Conservation (phyloP, 2,113 vertebrate genomes). For the Microcebus jonahi region DNA sequence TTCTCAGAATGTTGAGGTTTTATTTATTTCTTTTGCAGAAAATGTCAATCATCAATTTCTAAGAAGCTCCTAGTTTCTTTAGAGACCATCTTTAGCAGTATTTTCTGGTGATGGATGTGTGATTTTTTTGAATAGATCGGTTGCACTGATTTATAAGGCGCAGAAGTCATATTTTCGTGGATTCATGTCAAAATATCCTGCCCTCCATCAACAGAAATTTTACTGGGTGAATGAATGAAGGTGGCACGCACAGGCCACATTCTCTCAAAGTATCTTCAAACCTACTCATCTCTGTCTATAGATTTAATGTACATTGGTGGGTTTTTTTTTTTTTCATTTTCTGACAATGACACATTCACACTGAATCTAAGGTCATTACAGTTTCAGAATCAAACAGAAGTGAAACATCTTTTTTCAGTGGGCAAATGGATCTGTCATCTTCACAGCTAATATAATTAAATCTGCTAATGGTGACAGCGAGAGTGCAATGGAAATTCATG, state of each 20-base stretch:
- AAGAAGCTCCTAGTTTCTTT: background rate
- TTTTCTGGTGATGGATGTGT: background rate
- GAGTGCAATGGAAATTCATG: background rate
- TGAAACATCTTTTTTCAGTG: constrained; percentile 38
- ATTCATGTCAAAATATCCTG: constrained; percentile 24
- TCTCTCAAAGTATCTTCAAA: constrained; percentile 4
- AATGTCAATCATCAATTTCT: constrained; percentile 36
- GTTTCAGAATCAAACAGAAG: constrained; percentile 22
- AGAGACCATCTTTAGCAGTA: background rate
- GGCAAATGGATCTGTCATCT: background rate
- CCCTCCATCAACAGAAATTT: constrained; percentile 61
- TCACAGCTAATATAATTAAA: constrained; percentile 42
- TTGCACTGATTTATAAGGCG: constrained; percentile 61
- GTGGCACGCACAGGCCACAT: background rate
- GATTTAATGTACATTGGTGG: background rate
- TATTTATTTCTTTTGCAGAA: constrained; percentile 39
- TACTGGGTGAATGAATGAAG: constrained; percentile 23
- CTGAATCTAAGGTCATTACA: constrained; percentile 42
- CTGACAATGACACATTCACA: background rate
- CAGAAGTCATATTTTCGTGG: constrained; percentile 56
- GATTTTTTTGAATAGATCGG: constrained; percentile 57
- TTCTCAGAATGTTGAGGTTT: constrained; percentile 49
- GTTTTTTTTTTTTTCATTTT: background rate
- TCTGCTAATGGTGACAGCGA: background rate
- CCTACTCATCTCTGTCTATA: background rate